A percentile compares a stretch with the other conserved stretches of the same genome.
Evolutionary conservation across 2,888 invertebrate species (phyloP).

Genomic region (Metellina segmentata): DNA sequence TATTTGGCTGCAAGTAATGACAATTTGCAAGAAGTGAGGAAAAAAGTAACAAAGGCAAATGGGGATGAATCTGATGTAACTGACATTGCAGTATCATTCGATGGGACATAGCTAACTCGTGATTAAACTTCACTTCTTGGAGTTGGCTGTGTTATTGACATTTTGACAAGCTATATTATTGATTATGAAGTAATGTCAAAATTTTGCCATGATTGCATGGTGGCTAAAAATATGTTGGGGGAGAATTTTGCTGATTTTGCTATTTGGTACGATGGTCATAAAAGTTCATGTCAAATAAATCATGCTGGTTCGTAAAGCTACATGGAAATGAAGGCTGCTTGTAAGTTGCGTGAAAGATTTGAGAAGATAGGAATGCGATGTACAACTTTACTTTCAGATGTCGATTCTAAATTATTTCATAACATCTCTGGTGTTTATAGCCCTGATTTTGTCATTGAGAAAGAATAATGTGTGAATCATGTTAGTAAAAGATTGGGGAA

Average conservation of each 20-base stretch:
- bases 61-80: background rate
- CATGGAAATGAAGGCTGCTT: conserved; percentile 22
- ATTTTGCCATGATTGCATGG: no score
- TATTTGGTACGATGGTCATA: conserved; percentile 38
- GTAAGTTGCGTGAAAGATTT: background rate
- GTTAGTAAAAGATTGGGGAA: no score
- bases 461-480: no score
- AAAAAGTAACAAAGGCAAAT: background rate
- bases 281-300: background rate
- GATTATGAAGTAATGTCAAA: no score
- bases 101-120: conserved; percentile 26
- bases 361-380: conserved; percentile 9
- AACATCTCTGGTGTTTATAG: no score
- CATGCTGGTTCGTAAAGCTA: no score
- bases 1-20: background rate
- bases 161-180: no score
- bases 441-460: no score
- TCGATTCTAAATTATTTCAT: conserved; percentile 1
- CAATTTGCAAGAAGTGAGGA: background rate
- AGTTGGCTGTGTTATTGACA: no score
- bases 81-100: conserved; percentile 6
- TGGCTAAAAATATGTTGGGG: background rate
- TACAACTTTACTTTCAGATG: conserved; percentile 16
- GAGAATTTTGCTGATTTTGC: conserved; percentile 22
- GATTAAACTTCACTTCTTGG: no score